phyloP scores from a whole-genome alignment of 37 sponge, comb jelly and placozoan genomes.

The Cladorhizidae sp. region DNA sequence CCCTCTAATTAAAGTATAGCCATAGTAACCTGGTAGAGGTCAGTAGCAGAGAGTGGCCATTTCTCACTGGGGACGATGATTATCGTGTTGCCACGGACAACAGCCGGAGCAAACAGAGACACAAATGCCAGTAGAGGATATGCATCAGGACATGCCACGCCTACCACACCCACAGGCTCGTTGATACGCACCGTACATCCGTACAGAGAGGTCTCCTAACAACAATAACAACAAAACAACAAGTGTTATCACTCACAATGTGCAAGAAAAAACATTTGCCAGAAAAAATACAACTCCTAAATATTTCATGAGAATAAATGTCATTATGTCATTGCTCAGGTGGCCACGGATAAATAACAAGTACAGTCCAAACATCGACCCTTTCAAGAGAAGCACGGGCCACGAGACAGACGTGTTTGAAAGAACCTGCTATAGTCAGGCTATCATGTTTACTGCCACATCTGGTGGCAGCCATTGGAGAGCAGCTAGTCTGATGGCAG shows the following conservation, averaged over 20 bases:
- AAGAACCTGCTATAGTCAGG: too few relatives aligned
- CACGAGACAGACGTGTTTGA: too few relatives aligned
- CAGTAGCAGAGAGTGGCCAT: slow-evolving; percentile 89
- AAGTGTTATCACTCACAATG: background rate
- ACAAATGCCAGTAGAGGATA: slow-evolving; percentile 94
- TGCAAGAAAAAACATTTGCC: background rate
- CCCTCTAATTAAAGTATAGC: too few relatives aligned
- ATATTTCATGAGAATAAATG: too few relatives aligned
- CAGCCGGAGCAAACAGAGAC: slow-evolving; percentile 95
- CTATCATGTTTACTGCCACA: too few relatives aligned
- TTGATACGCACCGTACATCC: slow-evolving; percentile 87
- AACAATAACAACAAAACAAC: background rate
- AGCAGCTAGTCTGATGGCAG: too few relatives aligned
- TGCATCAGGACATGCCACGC: slow-evolving; percentile 92
- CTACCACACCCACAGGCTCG: slow-evolving; percentile 96
- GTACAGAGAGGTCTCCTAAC: slow-evolving; percentile 90
- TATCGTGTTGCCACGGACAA: slow-evolving; percentile 94
- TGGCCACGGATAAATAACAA: too few relatives aligned
- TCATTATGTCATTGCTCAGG: too few relatives aligned
- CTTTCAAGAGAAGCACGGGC: too few relatives aligned
- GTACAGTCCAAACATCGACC: too few relatives aligned
- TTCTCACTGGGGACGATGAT: slow-evolving; percentile 94
- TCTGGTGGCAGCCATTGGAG: too few relatives aligned
- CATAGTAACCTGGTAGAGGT: slow-evolving; percentile 88
- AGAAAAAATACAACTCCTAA: too few relatives aligned